Percentiles rank a stretch among this genome's conserved stretches.
Evolutionary conservation across 2,113 vertebrate species (phyloP).

Genomic region (Poecilia latipinna): DNA sequence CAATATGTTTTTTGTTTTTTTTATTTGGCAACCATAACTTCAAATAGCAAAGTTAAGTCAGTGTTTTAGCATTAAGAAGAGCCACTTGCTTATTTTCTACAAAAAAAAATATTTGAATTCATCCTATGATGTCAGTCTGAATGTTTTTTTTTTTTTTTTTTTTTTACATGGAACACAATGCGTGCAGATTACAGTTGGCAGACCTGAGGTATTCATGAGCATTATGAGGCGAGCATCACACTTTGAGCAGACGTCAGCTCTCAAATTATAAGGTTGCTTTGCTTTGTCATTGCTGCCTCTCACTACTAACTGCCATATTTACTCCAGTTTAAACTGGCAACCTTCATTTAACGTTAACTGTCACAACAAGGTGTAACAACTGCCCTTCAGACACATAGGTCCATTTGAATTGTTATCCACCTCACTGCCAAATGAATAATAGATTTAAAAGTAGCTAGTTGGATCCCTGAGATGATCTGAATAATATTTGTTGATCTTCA

Average conservation of each 20-base stretch:
- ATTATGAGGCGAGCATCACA: conserved; percentile 14
- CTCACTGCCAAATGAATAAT: no score
- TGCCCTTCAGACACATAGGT: conserved; percentile 28
- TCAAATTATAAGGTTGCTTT: conserved; percentile 51
- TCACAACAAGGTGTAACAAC: conserved; percentile 37
- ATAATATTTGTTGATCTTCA: no score
- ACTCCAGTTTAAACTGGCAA: conserved; percentile 24
- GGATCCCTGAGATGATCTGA: no score
- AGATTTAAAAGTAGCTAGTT: no score
- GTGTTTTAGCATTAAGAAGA: neutral
- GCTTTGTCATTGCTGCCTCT: conserved; percentile 49
- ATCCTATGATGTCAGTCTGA: neutral
- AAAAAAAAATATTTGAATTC: no score
- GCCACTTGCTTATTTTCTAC: no score
- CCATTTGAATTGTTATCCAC: conserved; percentile 1
- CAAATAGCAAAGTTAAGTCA: conserved; percentile 11
- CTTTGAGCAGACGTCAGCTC: conserved; percentile 18
- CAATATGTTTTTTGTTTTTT: conserved; percentile 18
- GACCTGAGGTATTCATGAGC: conserved; percentile 11
- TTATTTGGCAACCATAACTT: conserved; percentile 53
- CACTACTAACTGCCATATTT: conserved; percentile 34
- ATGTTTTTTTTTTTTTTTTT: neutral
- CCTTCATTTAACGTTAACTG: conserved; percentile 28
- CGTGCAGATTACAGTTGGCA: conserved; percentile 17
- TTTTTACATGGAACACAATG: neutral